Base-by-base conservation (phyloP, 2,888 invertebrate species). In the Asteroscopus sphinx region DNA sequence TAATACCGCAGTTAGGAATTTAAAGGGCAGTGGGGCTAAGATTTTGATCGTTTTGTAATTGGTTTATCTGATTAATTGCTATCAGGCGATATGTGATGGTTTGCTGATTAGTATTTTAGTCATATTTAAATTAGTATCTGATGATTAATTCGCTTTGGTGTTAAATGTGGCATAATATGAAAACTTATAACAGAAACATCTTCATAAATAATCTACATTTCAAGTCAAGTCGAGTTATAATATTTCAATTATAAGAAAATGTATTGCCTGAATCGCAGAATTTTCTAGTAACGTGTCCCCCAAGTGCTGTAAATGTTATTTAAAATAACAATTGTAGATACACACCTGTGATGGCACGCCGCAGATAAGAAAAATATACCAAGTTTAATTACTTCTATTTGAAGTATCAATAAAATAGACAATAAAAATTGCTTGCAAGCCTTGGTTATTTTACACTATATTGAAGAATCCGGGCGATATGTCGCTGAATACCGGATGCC, bases 401-500 rank as follows among this genome's bases (percentile, higher is more conserved):
- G 54, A 72, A 68, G 68, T 75, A 61, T 70, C 66, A 65, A 78
- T 79, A 78, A 77, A 78, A 64, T 48, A 58, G 55, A 51, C 61
- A 45, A 60, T 77, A 72, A 78, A 77, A 61, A 68, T 68, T 54
- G 69, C 58, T 64, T 58, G 73, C 61, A 67, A 75, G 58, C 51
- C 55, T 71, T 45, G 63, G 67, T 68, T 80, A 77, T 79, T 79
- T 80, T 62, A 62, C 74, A 59, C 73, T 68, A 61, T 70, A 60
- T 42, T 48, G 62, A 76, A 76, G 80, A 77, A 80, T 83, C 77
- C 72, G 61, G 67, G 68, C 66, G 58, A 68, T 73, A 73, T 56
- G 61, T 73, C 62, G 65, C 77, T 77, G 74, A 72, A 73, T 70
- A n/a, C 81, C 83, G 83, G 85, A 85, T 84, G 81, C 79, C 71